Conservation (phyloP, 2,888 invertebrate genomes). For the Thymelicus lineola region DNA sequence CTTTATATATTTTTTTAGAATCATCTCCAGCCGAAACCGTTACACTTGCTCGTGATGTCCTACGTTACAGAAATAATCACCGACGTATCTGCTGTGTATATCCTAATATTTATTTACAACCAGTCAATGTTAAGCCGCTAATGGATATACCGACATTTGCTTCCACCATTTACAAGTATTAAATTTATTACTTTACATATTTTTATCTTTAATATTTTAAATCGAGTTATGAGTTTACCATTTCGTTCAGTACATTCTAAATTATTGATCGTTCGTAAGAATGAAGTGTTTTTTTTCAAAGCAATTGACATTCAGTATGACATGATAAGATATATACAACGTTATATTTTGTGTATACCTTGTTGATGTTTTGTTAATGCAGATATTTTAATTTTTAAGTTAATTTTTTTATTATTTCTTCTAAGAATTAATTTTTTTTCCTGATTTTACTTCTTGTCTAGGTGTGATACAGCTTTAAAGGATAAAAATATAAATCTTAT, state of each 20-base stretch:
- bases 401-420: no score
- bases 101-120: conserved; percentile 3
- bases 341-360: no score
- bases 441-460: neutral
- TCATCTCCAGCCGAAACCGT: conserved; percentile 1
- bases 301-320: no score
- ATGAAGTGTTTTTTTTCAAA: no score
- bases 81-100: conserved; percentile 30
- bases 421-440: no score
- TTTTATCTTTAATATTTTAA: neutral
- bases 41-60: neutral
- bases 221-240: no score
- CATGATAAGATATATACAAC: no score
- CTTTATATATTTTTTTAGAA: conserved; percentile 12
- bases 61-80: neutral
- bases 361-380: no score
- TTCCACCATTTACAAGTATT: conserved; percentile 17
- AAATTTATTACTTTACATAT: neutral
- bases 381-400: no score
- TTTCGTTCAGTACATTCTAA: no score
- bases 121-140: neutral
- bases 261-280: no score
- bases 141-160: conserved; percentile 21
- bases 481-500: conserved; percentile 4
- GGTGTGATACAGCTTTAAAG: conserved; percentile 9